Conservation (phyloP, 1,140 invertebrate species). For the Ridgeia piscesae region DNA sequence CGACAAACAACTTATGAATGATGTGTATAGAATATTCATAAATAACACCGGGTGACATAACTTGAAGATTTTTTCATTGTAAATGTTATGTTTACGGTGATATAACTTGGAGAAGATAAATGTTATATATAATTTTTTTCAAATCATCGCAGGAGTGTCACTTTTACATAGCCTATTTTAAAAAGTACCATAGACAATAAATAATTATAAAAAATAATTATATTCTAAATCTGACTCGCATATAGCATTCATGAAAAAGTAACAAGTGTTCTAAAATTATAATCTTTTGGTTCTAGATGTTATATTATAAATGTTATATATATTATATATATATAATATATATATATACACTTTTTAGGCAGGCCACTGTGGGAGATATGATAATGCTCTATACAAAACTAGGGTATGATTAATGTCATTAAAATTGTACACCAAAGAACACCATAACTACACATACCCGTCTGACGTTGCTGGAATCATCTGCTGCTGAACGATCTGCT, state of each 20-base stretch:
- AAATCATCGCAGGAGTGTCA: not conserved
- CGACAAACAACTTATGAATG: not conserved
- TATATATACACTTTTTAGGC: not conserved
- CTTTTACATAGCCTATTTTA: too few species aligned
- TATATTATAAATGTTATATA: too few species aligned
- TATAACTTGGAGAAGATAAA: not conserved
- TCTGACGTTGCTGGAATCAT: not conserved
- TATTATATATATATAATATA: too few species aligned
- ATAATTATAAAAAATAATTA: too few species aligned
- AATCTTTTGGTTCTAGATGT: too few species aligned
- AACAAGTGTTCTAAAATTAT: too few species aligned
- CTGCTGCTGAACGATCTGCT: not conserved
- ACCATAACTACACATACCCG: not conserved
- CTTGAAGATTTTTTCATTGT: too few species aligned
- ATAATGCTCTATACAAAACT: not conserved
- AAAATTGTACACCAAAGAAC: not conserved
- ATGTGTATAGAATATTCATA: not conserved
- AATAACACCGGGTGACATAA: too few species aligned
- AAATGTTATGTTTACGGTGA: too few species aligned
- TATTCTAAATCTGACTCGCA: too few species aligned
- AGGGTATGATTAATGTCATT: not conserved
- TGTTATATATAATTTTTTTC: not conserved
- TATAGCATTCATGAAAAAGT: too few species aligned
- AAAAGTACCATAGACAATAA: too few species aligned
- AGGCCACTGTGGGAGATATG: not conserved